These are phyloP conservation scores for Falco peregrinus DNA, from an alignment of 2,797 vertebrate species.

Conservation along the genomic window DNA sequence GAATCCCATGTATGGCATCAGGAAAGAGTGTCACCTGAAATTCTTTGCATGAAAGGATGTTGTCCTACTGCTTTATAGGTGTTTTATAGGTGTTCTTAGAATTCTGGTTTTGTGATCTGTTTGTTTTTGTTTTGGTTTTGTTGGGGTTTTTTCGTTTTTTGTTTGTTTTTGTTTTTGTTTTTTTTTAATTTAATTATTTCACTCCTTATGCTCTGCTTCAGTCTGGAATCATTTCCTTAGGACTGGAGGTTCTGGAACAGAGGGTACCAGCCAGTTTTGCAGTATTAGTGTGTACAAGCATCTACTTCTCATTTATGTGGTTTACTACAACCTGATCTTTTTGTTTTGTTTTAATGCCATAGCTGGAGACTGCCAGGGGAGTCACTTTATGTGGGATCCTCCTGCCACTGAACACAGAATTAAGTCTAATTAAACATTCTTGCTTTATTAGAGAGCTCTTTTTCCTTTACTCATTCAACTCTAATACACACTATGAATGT, in stretches of 20 bases:
- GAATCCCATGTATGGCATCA: not conserved
- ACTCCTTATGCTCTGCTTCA: not conserved
- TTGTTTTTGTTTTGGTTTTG: not conserved
- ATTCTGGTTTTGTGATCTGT: not conserved
- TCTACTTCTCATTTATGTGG: not conserved
- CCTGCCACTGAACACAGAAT: not conserved
- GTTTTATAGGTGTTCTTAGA: not conserved
- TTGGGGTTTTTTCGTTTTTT: not conserved
- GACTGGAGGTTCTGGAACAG: not conserved
- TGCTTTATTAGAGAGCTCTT: slow-evolving; percentile 25
- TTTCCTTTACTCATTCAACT: slow-evolving; percentile 1
- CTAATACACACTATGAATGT: not conserved
- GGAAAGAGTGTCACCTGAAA: not conserved
- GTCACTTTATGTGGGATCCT: not conserved
- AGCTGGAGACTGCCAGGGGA: not conserved
- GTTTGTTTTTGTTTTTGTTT: not conserved
- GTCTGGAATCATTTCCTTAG: not conserved
- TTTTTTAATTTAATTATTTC: not conserved
- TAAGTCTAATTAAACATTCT: slow-evolving; percentile 35
- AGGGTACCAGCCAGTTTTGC: not conserved
- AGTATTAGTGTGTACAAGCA: not conserved
- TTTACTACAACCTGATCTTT: not conserved
- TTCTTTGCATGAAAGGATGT: not conserved
- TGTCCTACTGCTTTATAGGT: not conserved
- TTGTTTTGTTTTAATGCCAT: not conserved